These are phyloP conservation scores for Dastarcus helophoroides DNA, from an alignment of 2,888 invertebrate genomes.

Conservation along the genomic window DNA sequence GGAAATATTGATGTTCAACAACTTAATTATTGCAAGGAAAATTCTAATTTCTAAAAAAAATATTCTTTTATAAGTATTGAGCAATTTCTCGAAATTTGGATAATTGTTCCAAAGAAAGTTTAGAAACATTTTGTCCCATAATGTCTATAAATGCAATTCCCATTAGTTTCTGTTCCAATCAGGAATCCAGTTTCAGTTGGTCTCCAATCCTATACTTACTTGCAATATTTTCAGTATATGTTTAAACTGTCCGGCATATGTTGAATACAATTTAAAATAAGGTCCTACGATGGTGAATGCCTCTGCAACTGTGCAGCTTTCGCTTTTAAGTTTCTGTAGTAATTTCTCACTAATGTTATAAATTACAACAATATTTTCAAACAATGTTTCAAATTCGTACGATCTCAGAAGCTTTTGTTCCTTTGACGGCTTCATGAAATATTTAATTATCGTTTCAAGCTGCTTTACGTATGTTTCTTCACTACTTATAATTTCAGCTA, in stretches of 20 bases:
- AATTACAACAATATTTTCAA: conserved; percentile 53
- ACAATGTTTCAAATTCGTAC: conserved; percentile 42
- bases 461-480: conserved; percentile 59
- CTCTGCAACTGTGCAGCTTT: conserved; percentile 46
- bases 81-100: no score
- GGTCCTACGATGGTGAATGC: conserved; percentile 63
- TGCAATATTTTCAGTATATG: conserved; percentile 49
- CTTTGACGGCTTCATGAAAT: conserved; percentile 48
- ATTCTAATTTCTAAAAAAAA: no score
- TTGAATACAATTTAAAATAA: conserved; percentile 66
- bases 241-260: conserved; percentile 64
- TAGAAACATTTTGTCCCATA: no score
- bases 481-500: conserved; percentile 57
- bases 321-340: conserved; percentile 43
- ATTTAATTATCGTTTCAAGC: conserved; percentile 51
- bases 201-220: conserved; percentile 39
- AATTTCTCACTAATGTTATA: conserved; percentile 52
- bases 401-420: conserved; percentile 41
- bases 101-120: no score
- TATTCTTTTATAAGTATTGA: no score
- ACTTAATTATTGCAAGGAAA: no score
- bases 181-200: no score
- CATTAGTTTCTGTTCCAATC: no score
- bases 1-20: no score
- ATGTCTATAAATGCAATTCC: no score